Evolutionary conservation across 1,140 invertebrate genomes (phyloP), one percentile per base, ranked within the genome.

Genomic region (Goniozus legneri): DNA sequence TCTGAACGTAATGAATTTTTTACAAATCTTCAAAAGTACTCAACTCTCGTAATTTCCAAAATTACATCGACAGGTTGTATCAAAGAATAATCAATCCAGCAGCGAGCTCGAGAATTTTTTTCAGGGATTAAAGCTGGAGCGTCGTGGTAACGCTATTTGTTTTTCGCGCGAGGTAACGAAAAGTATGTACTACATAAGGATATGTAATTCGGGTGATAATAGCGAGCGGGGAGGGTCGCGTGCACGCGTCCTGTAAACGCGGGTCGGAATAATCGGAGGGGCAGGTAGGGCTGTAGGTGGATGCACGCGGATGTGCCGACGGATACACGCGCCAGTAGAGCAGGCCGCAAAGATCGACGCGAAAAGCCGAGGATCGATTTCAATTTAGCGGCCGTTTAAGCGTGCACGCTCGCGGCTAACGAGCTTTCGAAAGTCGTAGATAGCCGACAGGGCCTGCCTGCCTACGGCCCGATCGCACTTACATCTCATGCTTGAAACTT

Each of bases 371-470:
- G 61, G 68, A 75, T 75, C 72, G 69, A 75, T 75, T 75, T 75
- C 71, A 75, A 75, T 75, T 75, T 75, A 73, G 58, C 66, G 64
- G 44, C 71, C 67, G 65, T 75, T 65, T 75, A 73, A 73, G 61
- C 62, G 58, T 64, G 62, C 67, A 64, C 65, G 67, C 60, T 64
- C 64, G 55, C 36, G 56, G 62, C 65, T 73, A 75, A 73, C 72
- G 69, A 75, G 72, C 71, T 73, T 73, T 75, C 71, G 60, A 73
- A 73, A 75, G 66, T 73, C 71, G 60, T 69, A 70, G 69, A 73
- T 71, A 71, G 56, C 63, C 64, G 68, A 70, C 67, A 69, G 71
- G 69, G 72, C 58, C 59, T 58, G 55, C 48, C 43, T 43, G 35
- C 52, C 33, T 19, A 47, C 52, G 42, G 45, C 44, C 51, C 21